Percentiles rank a stretch among this genome's conserved stretches.
Conservation (phyloP, 2,888 invertebrate species). For the Dryomyza anilis region DNA sequence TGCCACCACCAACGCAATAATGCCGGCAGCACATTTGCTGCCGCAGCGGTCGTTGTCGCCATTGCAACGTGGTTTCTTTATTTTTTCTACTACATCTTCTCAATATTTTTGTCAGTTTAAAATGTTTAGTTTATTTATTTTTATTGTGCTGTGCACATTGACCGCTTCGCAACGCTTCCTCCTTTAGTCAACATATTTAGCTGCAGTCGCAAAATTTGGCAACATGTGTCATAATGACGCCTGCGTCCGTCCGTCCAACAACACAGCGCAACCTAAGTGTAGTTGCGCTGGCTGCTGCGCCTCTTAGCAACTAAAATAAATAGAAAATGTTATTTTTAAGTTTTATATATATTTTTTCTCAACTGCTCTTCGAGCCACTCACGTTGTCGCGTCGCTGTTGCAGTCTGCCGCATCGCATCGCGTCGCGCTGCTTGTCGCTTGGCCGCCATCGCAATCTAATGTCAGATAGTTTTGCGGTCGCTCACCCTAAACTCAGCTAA, state of each 20-base stretch:
- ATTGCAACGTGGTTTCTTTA: neutral
- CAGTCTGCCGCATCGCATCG: constrained; percentile 19
- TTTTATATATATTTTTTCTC: constrained; percentile 10
- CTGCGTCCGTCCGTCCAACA: neutral
- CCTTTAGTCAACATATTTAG: too few species aligned
- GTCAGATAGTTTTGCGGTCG: constrained; percentile 62
- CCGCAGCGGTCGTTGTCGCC: constrained; percentile 13
- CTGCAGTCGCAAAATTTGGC: constrained; percentile 16
- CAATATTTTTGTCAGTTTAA: neutral
- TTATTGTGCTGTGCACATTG: neutral
- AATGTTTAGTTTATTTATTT: too few species aligned
- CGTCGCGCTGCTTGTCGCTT: constrained; percentile 51
- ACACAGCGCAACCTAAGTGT: neutral
- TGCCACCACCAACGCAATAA: neutral
- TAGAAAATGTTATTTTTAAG: constrained; percentile 25
- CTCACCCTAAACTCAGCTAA: constrained; percentile 48
- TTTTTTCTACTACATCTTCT: neutral
- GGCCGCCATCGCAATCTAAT: constrained; percentile 61
- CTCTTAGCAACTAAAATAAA: neutral
- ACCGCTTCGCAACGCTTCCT: neutral
- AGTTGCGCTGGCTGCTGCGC: neutral
- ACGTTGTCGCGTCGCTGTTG: constrained; percentile 8
- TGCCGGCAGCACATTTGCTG: neutral
- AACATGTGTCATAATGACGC: constrained; percentile 10
- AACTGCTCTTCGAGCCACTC: neutral